A percentile compares a stretch with the other conserved stretches of the same genome.
These are phyloP conservation scores for Cataglyphis livida DNA, from an alignment of 2,888 invertebrate species.

Conservation along the genomic window DNA sequence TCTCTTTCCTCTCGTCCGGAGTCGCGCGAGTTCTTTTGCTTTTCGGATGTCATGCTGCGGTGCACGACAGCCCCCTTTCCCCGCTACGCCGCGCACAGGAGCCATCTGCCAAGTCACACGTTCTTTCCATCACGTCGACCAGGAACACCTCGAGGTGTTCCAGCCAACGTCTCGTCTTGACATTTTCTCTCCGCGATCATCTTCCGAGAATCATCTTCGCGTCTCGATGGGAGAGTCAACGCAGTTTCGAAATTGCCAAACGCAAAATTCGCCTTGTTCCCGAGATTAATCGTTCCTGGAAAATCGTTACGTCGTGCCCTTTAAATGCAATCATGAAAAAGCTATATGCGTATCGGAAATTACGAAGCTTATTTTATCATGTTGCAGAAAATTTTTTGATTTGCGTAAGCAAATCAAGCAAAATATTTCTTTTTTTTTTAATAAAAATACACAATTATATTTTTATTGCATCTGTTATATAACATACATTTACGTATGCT, in stretches of 20 bases:
- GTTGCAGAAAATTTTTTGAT: constrained; percentile 1
- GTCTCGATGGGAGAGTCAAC: constrained; percentile 14
- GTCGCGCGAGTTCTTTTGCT: constrained; percentile 56
- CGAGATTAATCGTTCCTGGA: constrained; percentile 42
- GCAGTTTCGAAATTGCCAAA: constrained; percentile 39
- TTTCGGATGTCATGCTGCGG: constrained; percentile 61
- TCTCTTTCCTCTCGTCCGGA: constrained; percentile 60
- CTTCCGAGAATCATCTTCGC: constrained; percentile 32
- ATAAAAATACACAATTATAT: background rate
- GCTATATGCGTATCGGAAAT: background rate
- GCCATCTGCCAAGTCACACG: constrained; percentile 75
- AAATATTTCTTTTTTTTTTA: background rate
- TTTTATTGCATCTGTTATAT: background rate
- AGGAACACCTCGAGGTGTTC: constrained; percentile 65
- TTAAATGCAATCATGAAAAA: constrained; percentile 5
- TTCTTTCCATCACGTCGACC: constrained; percentile 72
- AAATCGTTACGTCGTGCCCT: background rate
- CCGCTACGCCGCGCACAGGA: constrained; percentile 63
- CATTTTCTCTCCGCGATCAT: constrained; percentile 60
- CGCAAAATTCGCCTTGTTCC: constrained; percentile 27
- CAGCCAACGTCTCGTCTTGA: constrained; percentile 56
- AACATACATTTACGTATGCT: background rate
- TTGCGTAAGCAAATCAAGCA: background rate
- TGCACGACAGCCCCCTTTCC: constrained; percentile 58
- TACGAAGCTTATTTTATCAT: background rate